phyloP scores from a whole-genome alignment of 2,888 invertebrate species.

The Morpho helenor region DNA sequence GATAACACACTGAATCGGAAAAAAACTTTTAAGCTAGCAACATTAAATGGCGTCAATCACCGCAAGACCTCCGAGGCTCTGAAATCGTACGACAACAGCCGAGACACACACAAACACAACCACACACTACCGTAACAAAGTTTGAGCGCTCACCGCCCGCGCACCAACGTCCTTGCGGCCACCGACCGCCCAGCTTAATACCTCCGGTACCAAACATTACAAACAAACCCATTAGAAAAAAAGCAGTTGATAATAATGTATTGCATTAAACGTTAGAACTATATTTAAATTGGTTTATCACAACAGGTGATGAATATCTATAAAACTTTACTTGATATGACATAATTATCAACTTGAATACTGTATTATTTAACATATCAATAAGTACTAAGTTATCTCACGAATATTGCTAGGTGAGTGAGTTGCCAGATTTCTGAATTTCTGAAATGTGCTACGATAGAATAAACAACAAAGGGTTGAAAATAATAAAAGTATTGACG shows the following conservation, averaged over 20 bases:
- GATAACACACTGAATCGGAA: neutral
- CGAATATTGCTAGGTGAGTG: neutral
- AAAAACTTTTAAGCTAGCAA: conserved; percentile 31
- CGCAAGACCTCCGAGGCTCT: conserved; percentile 35
- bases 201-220: conserved; percentile 22
- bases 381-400: neutral
- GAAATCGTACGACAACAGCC: too few relatives aligned
- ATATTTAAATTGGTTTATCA: neutral
- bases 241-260: conserved; percentile 20
- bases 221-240: conserved; percentile 19
- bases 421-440: too few relatives aligned
- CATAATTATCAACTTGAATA: neutral
- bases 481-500: neutral
- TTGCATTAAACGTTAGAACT: conserved; percentile 6
- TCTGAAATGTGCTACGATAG: too few relatives aligned
- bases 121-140: conserved; percentile 32
- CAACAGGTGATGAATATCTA: neutral
- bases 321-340: too few relatives aligned
- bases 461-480: neutral
- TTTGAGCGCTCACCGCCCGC: conserved; percentile 60
- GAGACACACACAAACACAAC: conserved; percentile 10
- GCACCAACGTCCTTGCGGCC: conserved; percentile 76
- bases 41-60: conserved; percentile 43
- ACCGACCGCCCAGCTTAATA: conserved; percentile 54
- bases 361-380: neutral